Percentiles rank a stretch among this genome's conserved stretches.
These are phyloP conservation scores for Plecturocebus donacophilus DNA, from an alignment of 2,113 vertebrate genomes.

Conservation along the genomic window DNA sequence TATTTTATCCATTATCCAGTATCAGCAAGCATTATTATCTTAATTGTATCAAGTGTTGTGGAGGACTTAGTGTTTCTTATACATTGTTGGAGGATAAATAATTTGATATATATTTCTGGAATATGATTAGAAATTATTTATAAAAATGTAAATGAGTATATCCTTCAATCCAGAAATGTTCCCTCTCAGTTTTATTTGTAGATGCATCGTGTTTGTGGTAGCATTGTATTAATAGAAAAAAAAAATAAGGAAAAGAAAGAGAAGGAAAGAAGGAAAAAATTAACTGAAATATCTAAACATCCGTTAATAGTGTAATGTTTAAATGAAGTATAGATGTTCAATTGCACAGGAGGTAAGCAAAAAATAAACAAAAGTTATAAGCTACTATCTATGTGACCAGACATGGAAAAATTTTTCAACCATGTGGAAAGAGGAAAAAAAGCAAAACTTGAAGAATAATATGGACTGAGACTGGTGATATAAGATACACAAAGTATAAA, in stretches of 20 bases:
- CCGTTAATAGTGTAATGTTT: not conserved
- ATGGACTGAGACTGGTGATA: not conserved
- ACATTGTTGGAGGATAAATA: not conserved
- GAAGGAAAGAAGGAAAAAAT: not conserved
- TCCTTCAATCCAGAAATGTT: not conserved
- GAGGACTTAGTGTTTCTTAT: not conserved
- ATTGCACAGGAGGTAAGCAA: not conserved
- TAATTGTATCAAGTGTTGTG: not conserved
- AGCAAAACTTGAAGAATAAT: not conserved
- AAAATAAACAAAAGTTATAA: not conserved
- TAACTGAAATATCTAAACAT: not conserved
- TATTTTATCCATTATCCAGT: not conserved
- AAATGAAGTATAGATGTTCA: not conserved
- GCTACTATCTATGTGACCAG: not conserved
- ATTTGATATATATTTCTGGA: not conserved
- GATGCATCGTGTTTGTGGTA: not conserved
- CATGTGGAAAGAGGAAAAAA: not conserved
- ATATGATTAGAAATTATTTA: not conserved
- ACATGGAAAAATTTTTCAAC: not conserved
- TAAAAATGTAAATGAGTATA: not conserved
- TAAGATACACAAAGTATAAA: not conserved
- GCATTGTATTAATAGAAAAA: not conserved
- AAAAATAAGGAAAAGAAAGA: not conserved
- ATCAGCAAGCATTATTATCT: not conserved
- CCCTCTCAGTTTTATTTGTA: not conserved